Evolutionary conservation across 2,888 invertebrate species (phyloP).

Genomic region (Pandemis corylana): DNA sequence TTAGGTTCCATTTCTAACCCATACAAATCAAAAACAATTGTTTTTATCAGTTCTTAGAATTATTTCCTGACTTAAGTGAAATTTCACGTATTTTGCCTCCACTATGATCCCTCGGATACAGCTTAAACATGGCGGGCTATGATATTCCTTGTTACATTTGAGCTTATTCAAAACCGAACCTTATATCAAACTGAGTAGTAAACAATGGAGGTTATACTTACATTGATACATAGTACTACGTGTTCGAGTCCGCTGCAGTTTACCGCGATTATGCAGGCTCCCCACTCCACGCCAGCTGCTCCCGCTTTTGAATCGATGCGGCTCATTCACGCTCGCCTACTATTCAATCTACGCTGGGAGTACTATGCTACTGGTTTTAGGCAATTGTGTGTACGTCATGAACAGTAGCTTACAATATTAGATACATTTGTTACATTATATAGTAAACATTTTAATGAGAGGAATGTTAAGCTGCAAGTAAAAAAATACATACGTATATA

Average conservation of each 20-base stretch:
- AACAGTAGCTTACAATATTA: no score
- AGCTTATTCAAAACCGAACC: background rate
- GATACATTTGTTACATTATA: no score
- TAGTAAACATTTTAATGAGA: no score
- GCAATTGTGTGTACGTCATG: background rate
- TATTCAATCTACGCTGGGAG: conserved; percentile 25
- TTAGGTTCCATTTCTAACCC: no score
- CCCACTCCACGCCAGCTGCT: conserved; percentile 15
- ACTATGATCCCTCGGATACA: background rate
- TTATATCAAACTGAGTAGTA: background rate
- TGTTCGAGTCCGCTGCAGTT: background rate
- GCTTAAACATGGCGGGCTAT: background rate
- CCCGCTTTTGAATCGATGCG: conserved; percentile 18
- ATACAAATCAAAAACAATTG: no score
- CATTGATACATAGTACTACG: conserved; percentile 1
- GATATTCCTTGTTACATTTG: background rate
- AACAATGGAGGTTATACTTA: background rate
- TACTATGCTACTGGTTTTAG: conserved; percentile 5
- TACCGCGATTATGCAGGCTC: conserved; percentile 20
- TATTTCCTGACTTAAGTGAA: no score
- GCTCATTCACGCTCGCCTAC: conserved; percentile 19
- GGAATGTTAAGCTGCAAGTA: no score
- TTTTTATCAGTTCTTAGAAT: no score
- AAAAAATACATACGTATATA: no score
- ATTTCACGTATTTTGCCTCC: no score